Evolutionary conservation across 2,113 vertebrate species (phyloP).

Genomic region (Mormyrus iriodes): DNA sequence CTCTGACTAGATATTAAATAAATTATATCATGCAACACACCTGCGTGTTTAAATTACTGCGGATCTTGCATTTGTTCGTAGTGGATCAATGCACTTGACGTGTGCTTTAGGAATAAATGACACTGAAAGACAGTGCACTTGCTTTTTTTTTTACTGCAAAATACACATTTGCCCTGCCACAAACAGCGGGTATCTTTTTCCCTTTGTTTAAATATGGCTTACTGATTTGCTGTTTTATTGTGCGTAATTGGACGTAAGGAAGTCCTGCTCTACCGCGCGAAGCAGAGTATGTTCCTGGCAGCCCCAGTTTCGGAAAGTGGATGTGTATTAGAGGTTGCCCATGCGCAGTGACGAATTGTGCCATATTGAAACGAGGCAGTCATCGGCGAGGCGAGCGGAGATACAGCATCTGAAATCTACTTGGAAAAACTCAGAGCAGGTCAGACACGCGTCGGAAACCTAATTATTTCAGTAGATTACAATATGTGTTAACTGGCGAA

Average conservation of each 20-base stretch:
- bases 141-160: background rate
- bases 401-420: constrained; percentile 66
- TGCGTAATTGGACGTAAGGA: constrained; percentile 24
- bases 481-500: constrained; percentile 34
- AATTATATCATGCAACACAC: background rate
- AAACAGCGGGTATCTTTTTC: background rate
- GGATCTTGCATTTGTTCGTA: background rate
- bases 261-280: constrained; percentile 15
- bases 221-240: constrained; percentile 23
- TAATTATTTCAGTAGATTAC: constrained; percentile 51
- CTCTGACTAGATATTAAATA: background rate
- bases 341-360: constrained; percentile 76
- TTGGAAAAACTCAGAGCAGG: constrained; percentile 79
- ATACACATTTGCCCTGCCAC: background rate
- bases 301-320: constrained; percentile 53
- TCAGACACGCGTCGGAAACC: constrained; percentile 61
- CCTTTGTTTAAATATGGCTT: constrained; percentile 25
- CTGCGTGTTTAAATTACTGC: background rate
- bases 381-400: constrained; percentile 75
- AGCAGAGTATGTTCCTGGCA: constrained; percentile 14
- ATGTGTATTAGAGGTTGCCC: constrained; percentile 61
- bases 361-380: constrained; percentile 95
- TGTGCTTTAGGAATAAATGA: background rate
- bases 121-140: background rate
- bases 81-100: background rate